phyloP scores from a whole-genome alignment of 2,888 invertebrate genomes.

The Galerucella calmariensis region DNA sequence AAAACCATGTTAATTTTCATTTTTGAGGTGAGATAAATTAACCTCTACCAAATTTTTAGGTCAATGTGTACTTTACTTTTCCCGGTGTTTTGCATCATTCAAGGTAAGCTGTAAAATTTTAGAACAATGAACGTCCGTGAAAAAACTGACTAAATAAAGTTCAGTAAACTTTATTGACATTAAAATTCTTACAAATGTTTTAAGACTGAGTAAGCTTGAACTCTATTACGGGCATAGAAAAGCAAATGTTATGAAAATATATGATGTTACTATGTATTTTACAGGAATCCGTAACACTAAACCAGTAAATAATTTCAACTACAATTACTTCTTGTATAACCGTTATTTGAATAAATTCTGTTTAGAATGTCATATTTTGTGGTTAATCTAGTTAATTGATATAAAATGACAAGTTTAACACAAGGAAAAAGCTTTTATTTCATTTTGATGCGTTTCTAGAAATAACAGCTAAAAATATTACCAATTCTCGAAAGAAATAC shows the following conservation, averaged over 20 bases:
- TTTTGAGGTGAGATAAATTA: slow-evolving; percentile 1
- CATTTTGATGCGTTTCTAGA: background rate
- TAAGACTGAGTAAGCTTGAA: no score
- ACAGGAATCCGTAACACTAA: background rate
- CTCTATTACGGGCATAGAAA: no score
- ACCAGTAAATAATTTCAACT: background rate
- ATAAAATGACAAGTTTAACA: background rate
- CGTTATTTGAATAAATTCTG: background rate
- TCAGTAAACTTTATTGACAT: background rate
- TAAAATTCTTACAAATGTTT: background rate
- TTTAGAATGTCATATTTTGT: background rate
- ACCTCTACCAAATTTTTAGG: slow-evolving; percentile 6
- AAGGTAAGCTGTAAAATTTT: no score
- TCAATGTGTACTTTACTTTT: background rate
- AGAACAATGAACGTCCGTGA: background rate
- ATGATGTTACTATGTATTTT: background rate
- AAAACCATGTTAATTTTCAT: background rate
- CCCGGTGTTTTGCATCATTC: background rate
- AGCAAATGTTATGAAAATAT: background rate
- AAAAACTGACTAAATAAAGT: background rate
- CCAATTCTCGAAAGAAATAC: background rate
- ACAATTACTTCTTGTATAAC: background rate
- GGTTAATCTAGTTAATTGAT: background rate
- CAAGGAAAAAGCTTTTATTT: background rate
- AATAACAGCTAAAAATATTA: background rate